Conservation (phyloP, 2,113 vertebrate genomes). For the Blennius ocellaris region DNA sequence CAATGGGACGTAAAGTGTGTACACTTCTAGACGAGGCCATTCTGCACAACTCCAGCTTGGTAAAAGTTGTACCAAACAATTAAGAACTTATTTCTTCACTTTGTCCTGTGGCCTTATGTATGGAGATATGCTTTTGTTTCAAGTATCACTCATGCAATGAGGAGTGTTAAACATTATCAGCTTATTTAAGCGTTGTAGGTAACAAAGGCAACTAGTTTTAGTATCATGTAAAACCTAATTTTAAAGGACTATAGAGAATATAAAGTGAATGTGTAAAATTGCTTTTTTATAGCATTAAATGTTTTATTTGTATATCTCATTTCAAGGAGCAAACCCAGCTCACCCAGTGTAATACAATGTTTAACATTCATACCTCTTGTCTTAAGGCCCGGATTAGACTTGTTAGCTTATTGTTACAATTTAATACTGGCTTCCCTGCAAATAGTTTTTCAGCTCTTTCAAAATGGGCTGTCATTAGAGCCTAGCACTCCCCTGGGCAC, state of each 20-base stretch:
- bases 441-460: constrained; percentile 86
- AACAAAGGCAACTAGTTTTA: too few relatives aligned
- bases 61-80: constrained; percentile 18
- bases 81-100: neutral
- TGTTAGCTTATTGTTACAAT: constrained; percentile 82
- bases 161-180: neutral
- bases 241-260: too few relatives aligned
- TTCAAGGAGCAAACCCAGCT: constrained; percentile 12
- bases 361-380: constrained; percentile 12
- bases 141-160: neutral
- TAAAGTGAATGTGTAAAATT: too few relatives aligned
- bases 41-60: constrained; percentile 33
- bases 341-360: constrained; percentile 10
- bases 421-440: constrained; percentile 64
- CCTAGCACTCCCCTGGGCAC: constrained; percentile 89
- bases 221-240: too few relatives aligned
- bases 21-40: constrained; percentile 19
- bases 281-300: too few relatives aligned
- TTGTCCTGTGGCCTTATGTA: neutral
- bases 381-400: constrained; percentile 73
- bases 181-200: neutral
- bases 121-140: neutral
- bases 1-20: constrained; percentile 24
- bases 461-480: constrained; percentile 88
- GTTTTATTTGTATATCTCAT: neutral